Evolutionary conservation across 2,888 invertebrate genomes (phyloP).

Genomic region (Lacanobia oleracea): DNA sequence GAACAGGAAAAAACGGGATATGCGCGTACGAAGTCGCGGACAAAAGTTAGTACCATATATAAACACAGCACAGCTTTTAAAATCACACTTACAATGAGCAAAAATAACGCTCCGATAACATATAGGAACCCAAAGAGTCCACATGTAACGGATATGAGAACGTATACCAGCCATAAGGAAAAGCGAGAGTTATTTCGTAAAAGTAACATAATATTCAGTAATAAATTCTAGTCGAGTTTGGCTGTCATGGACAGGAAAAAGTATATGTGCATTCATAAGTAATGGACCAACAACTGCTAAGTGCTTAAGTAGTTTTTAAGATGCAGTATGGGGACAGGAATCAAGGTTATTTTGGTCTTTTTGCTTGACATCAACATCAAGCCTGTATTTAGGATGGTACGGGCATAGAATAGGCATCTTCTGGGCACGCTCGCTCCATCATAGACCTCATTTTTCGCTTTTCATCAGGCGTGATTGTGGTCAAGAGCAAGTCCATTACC

Average conservation of each 20-base stretch:
- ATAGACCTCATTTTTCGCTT: too few relatives aligned
- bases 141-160: slow-evolving; percentile 13
- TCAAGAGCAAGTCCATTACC: too few relatives aligned
- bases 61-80: neutral
- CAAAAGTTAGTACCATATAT: too few relatives aligned
- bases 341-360: neutral
- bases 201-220: slow-evolving; percentile 52
- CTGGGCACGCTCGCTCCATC: too few relatives aligned
- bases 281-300: slow-evolving; percentile 36
- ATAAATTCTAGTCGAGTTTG: slow-evolving; percentile 49
- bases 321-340: slow-evolving; percentile 2
- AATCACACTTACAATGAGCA: neutral
- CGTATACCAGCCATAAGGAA: slow-evolving; percentile 42
- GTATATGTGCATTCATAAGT: slow-evolving; percentile 41
- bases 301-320: slow-evolving; percentile 7
- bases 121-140: slow-evolving; percentile 1
- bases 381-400: too few relatives aligned
- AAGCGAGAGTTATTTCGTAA: slow-evolving; percentile 36
- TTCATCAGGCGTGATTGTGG: too few relatives aligned
- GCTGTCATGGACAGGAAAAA: slow-evolving; percentile 40
- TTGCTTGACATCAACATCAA: too few relatives aligned
- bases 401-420: too few relatives aligned
- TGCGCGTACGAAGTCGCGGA: too few relatives aligned
- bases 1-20: too few relatives aligned
- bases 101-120: slow-evolving; percentile 5